A percentile compares a stretch with the other conserved stretches of the same genome.
These are phyloP conservation scores for Dasypolia templi DNA, from an alignment of 2,888 invertebrate genomes.

Conservation along the genomic window DNA sequence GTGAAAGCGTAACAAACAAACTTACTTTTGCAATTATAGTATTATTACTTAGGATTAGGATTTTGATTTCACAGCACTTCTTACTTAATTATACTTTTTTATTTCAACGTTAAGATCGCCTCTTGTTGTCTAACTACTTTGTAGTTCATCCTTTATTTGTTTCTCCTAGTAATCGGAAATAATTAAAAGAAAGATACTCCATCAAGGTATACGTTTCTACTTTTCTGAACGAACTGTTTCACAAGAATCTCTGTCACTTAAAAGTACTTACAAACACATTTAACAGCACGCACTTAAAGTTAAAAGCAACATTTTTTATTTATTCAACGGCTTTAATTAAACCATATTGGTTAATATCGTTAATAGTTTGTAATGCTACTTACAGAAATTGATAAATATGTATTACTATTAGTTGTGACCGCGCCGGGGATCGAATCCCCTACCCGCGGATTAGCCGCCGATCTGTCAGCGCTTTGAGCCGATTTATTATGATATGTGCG, in stretches of 20 bases:
- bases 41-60: too few relatives aligned
- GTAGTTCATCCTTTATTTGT: too few relatives aligned
- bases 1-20: too few relatives aligned
- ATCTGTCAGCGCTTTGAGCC: conserved; percentile 74
- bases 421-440: conserved; percentile 57
- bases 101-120: too few relatives aligned
- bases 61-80: too few relatives aligned
- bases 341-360: conserved; percentile 40
- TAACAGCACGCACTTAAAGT: neutral
- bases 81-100: too few relatives aligned
- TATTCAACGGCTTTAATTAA: conserved; percentile 11
- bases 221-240: neutral
- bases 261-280: neutral
- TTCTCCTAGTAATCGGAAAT: too few relatives aligned
- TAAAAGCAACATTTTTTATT: neutral
- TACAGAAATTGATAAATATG: conserved; percentile 59
- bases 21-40: too few relatives aligned
- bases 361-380: conserved; percentile 56
- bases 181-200: too few relatives aligned
- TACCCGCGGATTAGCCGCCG: conserved; percentile 62
- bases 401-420: conserved; percentile 53
- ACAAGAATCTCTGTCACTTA: neutral
- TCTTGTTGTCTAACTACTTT: too few relatives aligned
- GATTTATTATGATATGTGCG: conserved; percentile 63
- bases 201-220: too few relatives aligned